Evolutionary conservation across 2,888 invertebrate species (phyloP).

Genomic region (Rhyacophila evoluta): DNA sequence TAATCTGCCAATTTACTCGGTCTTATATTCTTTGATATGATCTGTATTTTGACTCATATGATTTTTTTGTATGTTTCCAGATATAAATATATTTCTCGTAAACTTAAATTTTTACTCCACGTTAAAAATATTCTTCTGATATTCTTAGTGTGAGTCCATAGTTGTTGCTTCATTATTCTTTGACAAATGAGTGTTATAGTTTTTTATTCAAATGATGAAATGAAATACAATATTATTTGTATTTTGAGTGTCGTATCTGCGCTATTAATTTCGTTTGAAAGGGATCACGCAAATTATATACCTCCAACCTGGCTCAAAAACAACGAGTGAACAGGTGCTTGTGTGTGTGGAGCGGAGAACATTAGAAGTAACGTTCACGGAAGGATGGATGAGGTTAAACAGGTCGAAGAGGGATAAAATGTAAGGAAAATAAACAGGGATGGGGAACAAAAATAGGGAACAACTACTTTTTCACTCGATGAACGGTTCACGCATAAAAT

Average conservation of each 20-base stretch:
- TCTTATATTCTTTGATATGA: neutral
- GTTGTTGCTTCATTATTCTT: neutral
- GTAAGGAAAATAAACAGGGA: slow-evolving; percentile 43
- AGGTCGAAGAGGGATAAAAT: neutral
- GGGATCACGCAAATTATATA: neutral
- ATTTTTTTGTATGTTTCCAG: neutral
- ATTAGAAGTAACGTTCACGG: slow-evolving; percentile 4
- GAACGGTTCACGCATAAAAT: neutral
- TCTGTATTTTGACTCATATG: neutral
- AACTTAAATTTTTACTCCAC: too few relatives aligned
- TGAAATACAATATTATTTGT: neutral
- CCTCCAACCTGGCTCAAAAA: neutral
- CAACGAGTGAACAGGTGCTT: neutral
- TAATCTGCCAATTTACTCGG: neutral
- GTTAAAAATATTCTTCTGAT: too few relatives aligned
- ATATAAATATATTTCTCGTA: too few relatives aligned
- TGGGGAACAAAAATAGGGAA: slow-evolving; percentile 26
- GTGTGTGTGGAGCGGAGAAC: neutral
- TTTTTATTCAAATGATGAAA: neutral
- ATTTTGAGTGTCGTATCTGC: neutral
- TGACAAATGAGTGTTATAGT: too few relatives aligned
- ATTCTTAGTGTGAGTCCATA: neutral
- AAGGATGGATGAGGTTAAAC: slow-evolving; percentile 37
- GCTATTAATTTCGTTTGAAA: neutral
- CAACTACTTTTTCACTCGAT: neutral